Percentiles rank a stretch among this genome's conserved stretches.
phyloP scores from a whole-genome alignment of 2,888 invertebrate species.

The Biston stratarius region DNA sequence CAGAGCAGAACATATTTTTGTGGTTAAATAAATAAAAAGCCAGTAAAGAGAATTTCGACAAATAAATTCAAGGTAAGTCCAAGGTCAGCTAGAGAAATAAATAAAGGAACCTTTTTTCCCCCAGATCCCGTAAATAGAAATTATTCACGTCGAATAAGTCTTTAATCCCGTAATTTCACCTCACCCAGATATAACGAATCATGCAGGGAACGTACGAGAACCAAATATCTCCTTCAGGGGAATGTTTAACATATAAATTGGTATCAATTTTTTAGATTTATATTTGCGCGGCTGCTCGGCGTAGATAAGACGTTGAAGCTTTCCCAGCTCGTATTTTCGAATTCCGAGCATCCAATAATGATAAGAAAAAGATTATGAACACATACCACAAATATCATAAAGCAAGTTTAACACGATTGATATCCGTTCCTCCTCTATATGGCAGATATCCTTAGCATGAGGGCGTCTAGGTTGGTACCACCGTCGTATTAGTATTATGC shows the following conservation, averaged over 20 bases:
- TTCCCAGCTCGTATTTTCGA: slow-evolving; percentile 67
- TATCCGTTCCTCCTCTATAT: background rate
- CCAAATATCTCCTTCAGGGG: slow-evolving; percentile 75
- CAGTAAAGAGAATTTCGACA: background rate
- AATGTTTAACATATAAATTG: slow-evolving; percentile 83
- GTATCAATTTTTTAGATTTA: slow-evolving; percentile 80
- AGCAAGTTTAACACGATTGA: slow-evolving; percentile 8
- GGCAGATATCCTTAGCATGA: background rate
- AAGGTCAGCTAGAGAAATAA: slow-evolving; percentile 6
- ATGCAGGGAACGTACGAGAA: slow-evolving; percentile 57
- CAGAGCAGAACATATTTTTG: background rate
- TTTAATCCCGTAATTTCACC: slow-evolving; percentile 35
- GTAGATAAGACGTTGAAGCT: slow-evolving; percentile 67
- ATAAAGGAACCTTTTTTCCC: slow-evolving; percentile 13
- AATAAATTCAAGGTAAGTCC: slow-evolving; percentile 1
- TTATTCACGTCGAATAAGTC: slow-evolving; percentile 30
- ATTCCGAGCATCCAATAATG: slow-evolving; percentile 61
- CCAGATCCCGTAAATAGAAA: slow-evolving; percentile 24
- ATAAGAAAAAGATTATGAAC: slow-evolving; percentile 57
- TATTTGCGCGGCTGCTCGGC: slow-evolving; percentile 70
- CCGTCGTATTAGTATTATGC: background rate
- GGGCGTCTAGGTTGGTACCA: too few species aligned
- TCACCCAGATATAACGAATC: slow-evolving; percentile 49
- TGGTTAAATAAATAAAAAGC: background rate
- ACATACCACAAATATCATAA: slow-evolving; percentile 8